Percentiles rank a stretch among this genome's conserved stretches.
phyloP scores from a whole-genome alignment of 2,113 vertebrate species.

The Podiceps cristatus region DNA sequence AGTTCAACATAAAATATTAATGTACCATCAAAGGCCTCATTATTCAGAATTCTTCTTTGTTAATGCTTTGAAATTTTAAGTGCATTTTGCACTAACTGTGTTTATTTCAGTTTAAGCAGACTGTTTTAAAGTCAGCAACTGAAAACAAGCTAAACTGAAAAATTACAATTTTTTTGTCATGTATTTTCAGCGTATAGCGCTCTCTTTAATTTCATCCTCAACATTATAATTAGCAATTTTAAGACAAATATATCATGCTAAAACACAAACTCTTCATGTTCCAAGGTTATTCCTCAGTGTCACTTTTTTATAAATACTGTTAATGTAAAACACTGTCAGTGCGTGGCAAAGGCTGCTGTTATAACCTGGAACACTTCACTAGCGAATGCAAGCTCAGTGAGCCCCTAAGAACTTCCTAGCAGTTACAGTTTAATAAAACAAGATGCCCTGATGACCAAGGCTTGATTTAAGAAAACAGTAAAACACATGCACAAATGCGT shows the following conservation, averaged over 20 bases:
- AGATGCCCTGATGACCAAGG: neutral
- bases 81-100: neutral
- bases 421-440: neutral
- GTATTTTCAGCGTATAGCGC: neutral
- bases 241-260: neutral
- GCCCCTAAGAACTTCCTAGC: neutral
- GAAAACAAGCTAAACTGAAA: neutral
- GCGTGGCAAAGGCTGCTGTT: neutral
- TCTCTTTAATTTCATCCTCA: neutral
- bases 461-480: neutral
- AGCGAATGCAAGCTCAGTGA: neutral
- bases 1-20: constrained; percentile 26
- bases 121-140: neutral
- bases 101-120: neutral
- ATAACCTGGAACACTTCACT: neutral
- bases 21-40: neutral
- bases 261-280: neutral
- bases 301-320: neutral
- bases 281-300: neutral
- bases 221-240: neutral
- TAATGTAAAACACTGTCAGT: neutral
- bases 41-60: neutral
- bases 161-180: neutral
- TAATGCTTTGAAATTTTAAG: neutral
- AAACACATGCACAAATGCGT: neutral